Evolutionary conservation across 2,113 vertebrate genomes (phyloP), one percentile per base, ranked within the genome.

Genomic region (Condylura cristata): DNA sequence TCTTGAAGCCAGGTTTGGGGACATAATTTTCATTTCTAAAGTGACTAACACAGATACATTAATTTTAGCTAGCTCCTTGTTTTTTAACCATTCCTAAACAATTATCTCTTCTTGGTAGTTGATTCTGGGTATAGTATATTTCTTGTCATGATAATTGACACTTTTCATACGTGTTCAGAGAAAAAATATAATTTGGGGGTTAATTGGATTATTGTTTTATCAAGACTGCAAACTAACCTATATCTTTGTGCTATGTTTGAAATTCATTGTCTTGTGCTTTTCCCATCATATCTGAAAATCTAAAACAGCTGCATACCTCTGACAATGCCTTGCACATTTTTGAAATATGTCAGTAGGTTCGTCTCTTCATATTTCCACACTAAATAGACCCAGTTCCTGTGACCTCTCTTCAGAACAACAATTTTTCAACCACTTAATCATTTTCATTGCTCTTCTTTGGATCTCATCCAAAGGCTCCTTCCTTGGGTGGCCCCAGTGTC

Each of bases 381-480:
- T 75, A 34, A 85, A 26, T 32, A 74, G 58, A 10, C 58, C 51
- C 46, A 34, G 72, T 83, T 92, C 60, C 83, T 1, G 51, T 66
- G 68, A 97, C 80, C 89, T 96, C 91, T 68, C 75, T 79, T 91
- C 32, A 44, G 65, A 85, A 72, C 86, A 80, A 91, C 30, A 71
- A 65, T 60, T 89, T 94, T 91, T 79, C 80, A 89, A 86, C 51
- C 75, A 71, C 66, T 96, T 86, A 93, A 84, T 97, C 89, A 94
- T 94, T 93, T 96, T 91, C 91, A 94, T 93, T 94, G 80, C 70
- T 95, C 74, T 48, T 89, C 93, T 71, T 90, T 96, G 96, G 89
- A 89, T 8, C 13, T n/a, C 4, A 39, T 94, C 93, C 83, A 95
- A 85, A n/a, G 17, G 63, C 61, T 65, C 44, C 71, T 83, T 88